Evolutionary conservation across 2,797 vertebrate species (phyloP).

Genomic region (Fratercula arctica): DNA sequence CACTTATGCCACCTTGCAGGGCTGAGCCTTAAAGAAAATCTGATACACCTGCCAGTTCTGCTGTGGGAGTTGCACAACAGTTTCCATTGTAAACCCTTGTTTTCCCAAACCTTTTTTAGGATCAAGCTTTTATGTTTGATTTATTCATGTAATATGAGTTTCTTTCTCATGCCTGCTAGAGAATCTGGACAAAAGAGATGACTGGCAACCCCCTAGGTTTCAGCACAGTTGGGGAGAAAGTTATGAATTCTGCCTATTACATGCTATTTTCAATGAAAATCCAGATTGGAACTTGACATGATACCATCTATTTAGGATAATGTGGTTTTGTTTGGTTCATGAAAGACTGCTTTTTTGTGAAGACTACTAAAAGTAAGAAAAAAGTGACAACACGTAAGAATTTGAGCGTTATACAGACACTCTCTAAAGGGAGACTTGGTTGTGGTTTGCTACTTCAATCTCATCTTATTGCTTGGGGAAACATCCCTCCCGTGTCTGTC

Average conservation of each 20-base stretch:
- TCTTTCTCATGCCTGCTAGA: constrained; percentile 8
- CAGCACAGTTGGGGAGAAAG: background rate
- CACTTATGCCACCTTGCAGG: background rate
- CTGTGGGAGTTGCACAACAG: background rate
- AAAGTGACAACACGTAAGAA: background rate
- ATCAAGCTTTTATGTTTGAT: background rate
- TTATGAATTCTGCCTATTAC: background rate
- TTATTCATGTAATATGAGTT: background rate
- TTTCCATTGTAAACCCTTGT: background rate
- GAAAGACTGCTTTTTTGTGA: background rate
- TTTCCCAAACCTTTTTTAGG: background rate
- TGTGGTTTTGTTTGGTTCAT: background rate
- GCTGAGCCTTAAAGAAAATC: background rate
- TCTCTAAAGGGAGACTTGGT: background rate
- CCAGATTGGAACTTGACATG: background rate
- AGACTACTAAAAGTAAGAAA: background rate
- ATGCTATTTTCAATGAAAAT: background rate
- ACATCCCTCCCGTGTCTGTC: background rate
- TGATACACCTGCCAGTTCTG: background rate
- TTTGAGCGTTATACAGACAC: background rate
- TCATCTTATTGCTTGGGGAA: background rate
- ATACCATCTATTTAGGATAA: background rate
- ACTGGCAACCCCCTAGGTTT: background rate
- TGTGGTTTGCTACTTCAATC: background rate
- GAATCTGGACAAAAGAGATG: constrained; percentile 17